Percentiles rank a stretch among this genome's conserved stretches.
phyloP scores from a whole-genome alignment of 2,888 invertebrate species.

The Aphidoletes aphidimyza region DNA sequence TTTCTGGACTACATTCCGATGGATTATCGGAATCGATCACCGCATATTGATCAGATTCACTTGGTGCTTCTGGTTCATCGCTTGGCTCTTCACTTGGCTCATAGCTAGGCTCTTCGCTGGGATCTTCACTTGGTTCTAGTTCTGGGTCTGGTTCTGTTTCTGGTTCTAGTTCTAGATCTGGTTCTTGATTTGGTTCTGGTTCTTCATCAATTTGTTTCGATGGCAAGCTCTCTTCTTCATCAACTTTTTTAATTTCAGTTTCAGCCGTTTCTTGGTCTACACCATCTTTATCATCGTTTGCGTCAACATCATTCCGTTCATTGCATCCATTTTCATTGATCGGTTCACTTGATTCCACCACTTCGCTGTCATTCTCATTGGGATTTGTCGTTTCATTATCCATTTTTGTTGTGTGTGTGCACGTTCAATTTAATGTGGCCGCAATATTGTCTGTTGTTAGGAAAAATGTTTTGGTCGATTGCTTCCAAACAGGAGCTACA shows the following conservation, averaged over 20 bases:
- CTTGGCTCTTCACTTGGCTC: too few species aligned
- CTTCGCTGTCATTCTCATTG: not conserved
- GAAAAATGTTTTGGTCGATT: not conserved
- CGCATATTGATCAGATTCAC: not conserved
- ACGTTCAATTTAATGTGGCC: not conserved
- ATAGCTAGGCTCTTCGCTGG: too few species aligned
- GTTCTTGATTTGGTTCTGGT: too few species aligned
- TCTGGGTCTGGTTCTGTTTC: not conserved
- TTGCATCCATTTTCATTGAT: conserved; percentile 28
- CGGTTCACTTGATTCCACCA: not conserved
- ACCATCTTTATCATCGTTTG: not conserved
- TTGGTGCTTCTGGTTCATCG: not conserved
- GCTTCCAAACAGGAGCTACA: too few species aligned
- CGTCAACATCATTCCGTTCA: not conserved
- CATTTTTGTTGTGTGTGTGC: not conserved
- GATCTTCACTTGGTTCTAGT: too few species aligned
- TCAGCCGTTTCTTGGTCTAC: not conserved
- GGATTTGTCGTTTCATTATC: not conserved
- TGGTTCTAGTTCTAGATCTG: not conserved
- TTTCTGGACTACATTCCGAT: conserved; percentile 32
- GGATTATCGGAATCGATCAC: conserved; percentile 32
- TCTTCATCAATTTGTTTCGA: not conserved
- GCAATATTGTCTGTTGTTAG: not conserved
- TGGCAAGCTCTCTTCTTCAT: not conserved
- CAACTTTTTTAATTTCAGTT: not conserved